Percentiles rank a stretch among this genome's conserved stretches.
Evolutionary conservation across 2,888 invertebrate genomes (phyloP).

Genomic region (Drosophila yooni): DNA sequence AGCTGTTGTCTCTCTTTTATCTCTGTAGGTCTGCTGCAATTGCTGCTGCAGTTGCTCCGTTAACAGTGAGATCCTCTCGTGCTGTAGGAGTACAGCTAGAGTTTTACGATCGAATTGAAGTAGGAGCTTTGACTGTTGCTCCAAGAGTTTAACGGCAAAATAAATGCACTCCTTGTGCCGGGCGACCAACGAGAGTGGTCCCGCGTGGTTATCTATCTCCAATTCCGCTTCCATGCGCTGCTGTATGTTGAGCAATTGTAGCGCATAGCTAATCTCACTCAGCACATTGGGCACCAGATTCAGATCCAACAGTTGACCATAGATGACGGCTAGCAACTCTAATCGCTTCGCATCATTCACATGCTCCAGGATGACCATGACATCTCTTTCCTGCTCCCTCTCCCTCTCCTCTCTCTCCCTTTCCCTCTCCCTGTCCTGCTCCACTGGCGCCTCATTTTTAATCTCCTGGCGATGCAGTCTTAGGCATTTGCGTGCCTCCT

Average conservation of each 20-base stretch:
- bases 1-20: slow-evolving; percentile 12
- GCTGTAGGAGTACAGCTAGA: slow-evolving; percentile 89
- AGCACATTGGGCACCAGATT: slow-evolving; percentile 83
- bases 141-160: slow-evolving; percentile 89
- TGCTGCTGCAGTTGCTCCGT: slow-evolving; percentile 85
- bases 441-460: slow-evolving; percentile 59
- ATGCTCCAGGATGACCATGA: slow-evolving; percentile 69
- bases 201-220: background rate
- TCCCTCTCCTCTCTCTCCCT: slow-evolving; percentile 22
- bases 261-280: slow-evolving; percentile 81
- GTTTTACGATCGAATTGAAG: slow-evolving; percentile 86
- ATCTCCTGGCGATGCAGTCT: slow-evolving; percentile 77
- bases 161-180: slow-evolving; percentile 88
- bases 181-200: slow-evolving; percentile 18
- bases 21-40: slow-evolving; percentile 65
- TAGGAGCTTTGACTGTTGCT: slow-evolving; percentile 87
- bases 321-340: slow-evolving; percentile 77
- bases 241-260: slow-evolving; percentile 81
- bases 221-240: background rate
- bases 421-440: slow-evolving; percentile 27
- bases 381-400: slow-evolving; percentile 4
- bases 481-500: slow-evolving; percentile 80
- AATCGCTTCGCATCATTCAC: slow-evolving; percentile 61
- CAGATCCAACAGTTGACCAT: slow-evolving; percentile 82
- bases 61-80: slow-evolving; percentile 88